Conservation (phyloP, 2,797 vertebrate genomes). For the Phoebastria nigripes region DNA sequence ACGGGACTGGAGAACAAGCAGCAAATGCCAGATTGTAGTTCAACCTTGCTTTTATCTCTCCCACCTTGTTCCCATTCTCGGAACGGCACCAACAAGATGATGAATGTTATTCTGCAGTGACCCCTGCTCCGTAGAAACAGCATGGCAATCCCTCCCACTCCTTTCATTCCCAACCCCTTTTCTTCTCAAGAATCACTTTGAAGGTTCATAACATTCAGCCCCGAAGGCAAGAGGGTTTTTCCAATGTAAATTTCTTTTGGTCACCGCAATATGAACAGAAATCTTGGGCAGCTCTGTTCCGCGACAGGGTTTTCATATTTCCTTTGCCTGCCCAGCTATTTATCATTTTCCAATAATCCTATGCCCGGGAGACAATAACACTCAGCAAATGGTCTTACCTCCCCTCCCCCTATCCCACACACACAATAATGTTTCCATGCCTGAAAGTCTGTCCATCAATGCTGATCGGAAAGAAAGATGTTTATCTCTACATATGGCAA, state of each 20-base stretch:
- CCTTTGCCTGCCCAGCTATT: conserved; percentile 51
- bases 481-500: conserved; percentile 59
- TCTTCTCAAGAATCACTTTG: conserved; percentile 48
- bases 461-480: conserved; percentile 53
- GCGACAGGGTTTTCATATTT: conserved; percentile 54
- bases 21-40: not conserved
- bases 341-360: conserved; percentile 90
- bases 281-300: conserved; percentile 43
- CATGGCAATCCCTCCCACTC: conserved; percentile 47
- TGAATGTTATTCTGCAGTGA: conserved; percentile 54
- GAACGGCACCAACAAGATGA: conserved; percentile 36
- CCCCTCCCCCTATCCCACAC: conserved; percentile 1
- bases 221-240: conserved; percentile 62
- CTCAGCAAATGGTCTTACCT: conserved; percentile 47
- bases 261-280: conserved; percentile 61
- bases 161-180: conserved; percentile 44
- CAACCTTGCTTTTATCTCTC: conserved; percentile 28
- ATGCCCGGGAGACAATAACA: conserved; percentile 80
- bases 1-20: not conserved
- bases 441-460: conserved; percentile 40
- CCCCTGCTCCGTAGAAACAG: conserved; percentile 3
- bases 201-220: conserved; percentile 70
- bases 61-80: conserved; percentile 51
- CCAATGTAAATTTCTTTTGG: conserved; percentile 67
- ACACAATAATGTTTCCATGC: conserved; percentile 57